Percentiles rank a stretch among this genome's conserved stretches.
These are phyloP conservation scores for Diabrotica balteata DNA, from an alignment of 2,888 invertebrate genomes.

Conservation along the genomic window DNA sequence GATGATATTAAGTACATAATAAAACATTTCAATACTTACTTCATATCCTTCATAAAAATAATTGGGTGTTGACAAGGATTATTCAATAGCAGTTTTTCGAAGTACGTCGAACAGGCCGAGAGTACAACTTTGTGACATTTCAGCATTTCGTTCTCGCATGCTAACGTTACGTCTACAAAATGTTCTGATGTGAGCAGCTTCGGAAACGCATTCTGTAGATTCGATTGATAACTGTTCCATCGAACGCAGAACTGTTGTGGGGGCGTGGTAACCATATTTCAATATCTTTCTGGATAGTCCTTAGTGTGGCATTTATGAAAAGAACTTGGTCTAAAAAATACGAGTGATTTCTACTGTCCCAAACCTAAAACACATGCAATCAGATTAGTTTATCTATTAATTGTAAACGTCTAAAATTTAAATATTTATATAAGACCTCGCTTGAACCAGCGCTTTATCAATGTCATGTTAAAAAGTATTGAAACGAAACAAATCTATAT, in stretches of 20 bases:
- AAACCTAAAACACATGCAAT: conserved; percentile 19
- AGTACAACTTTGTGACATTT: conserved; percentile 88
- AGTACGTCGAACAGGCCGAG: conserved; percentile 85
- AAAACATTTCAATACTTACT: conserved; percentile 56
- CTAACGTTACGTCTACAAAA: conserved; percentile 88
- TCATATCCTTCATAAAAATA: conserved; percentile 83
- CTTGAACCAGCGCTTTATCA: too few relatives aligned
- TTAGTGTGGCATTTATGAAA: conserved; percentile 21
- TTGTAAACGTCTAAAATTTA: too few relatives aligned
- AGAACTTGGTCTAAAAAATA: conserved; percentile 11
- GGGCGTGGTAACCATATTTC: conserved; percentile 50
- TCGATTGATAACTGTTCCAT: conserved; percentile 85
- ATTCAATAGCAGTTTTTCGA: conserved; percentile 79
- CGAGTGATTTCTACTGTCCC: conserved; percentile 11
- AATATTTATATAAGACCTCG: too few relatives aligned
- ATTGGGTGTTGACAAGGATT: conserved; percentile 89
- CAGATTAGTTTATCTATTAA: too few relatives aligned
- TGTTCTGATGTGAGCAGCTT: conserved; percentile 78
- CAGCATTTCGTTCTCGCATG: conserved; percentile 84
- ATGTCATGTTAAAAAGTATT: too few relatives aligned
- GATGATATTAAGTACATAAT: too few relatives aligned
- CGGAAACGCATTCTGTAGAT: conserved; percentile 79
- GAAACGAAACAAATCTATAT: too few relatives aligned
- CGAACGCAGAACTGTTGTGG: conserved; percentile 77
- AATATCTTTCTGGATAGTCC: conserved; percentile 3